Base-by-base conservation (phyloP, 2,113 vertebrate genomes). In the Piaya cayana region DNA sequence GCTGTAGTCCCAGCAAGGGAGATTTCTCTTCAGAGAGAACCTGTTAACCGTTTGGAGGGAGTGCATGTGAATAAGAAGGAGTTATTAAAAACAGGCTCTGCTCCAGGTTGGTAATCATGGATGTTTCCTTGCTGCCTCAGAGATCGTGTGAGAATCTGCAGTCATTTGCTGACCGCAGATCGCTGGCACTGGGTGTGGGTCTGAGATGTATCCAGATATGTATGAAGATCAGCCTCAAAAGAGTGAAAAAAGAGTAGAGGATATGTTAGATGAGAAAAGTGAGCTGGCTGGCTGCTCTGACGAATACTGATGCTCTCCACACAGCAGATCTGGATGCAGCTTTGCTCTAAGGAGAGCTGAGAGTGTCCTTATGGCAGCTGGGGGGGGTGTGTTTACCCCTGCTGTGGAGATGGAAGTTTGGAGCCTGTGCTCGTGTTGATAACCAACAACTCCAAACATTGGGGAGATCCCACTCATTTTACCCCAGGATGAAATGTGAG, bases 31-130 rank as follows among this genome's bases (percentile, higher is more conserved):
- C 68, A 32, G 90, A 92, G 76, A 27, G 92, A 67, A 62, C 42
- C 88, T 91, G 76, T 95, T 96, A 97, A 96, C 86, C 49, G 0
- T 92, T 79, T 58, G 92, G 76, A 95, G 93, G n/a, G 47, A 88
- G 47, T 26, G 42, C 60, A 5, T 18, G 80, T 55, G 47, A 56
- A 53, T 23, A 56, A 90, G 62, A 6, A 36, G 3, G 63, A 62
- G 30, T 36, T 65, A 11, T 13, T 96, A 18, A n/a, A 29, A 32
- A 23, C n/a, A 32, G 42, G 32, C 75, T 70, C n/a, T 74, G 81
- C 80, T 68, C 92, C 65, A 86, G 93, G 85, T 93, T 37, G 42
- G 87, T 90, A 15, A 12, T 5, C 12, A 8, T 9, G 55, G 49
- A 2, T n/a, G 34, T 83, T 89, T 20, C 15, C 45, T 80, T 75